Base-by-base conservation (phyloP, 35 echinoderm and acorn worm genomes). In the Stichopus chloronotus region DNA sequence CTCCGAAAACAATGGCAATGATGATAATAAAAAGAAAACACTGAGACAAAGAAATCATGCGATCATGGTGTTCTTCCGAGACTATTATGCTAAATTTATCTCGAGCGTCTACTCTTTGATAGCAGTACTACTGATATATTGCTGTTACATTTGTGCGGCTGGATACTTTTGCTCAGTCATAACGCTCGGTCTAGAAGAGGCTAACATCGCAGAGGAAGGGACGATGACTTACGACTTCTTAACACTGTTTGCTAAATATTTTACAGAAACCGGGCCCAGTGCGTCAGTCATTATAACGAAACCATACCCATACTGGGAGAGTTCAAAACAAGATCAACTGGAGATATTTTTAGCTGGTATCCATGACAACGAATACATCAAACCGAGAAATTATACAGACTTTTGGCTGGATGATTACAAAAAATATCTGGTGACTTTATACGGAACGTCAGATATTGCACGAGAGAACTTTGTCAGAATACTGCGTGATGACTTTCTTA, bases 321-420 rank as follows among this genome's bases (percentile, higher is more conserved):
- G 25, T 9, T 19, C 59, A 8, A 78, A 82, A 8, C 93, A 94
- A 84, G 43, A 81, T 17, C 4, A 90, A 17, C 72, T 96, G 16
- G 93, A 93, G 58, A 57, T 57, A 24, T 57, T 94, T 0, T 58
- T 90, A 10, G 12, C 53, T 58, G 76, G 58, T 81, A 92, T 96
- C 60, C 94, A 98, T 84, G 24, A 13, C 1, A 82, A 77, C 59
- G 9, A 83, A 17, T 72, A 92, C 78, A 52, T 92, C 6, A 85
- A 92, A 22, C 57, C 55, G n/a, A 78, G 90, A 76, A 87, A 81
- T 52, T 81, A 92, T 19, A 94, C 97, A 4, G 93, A 98, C 13
- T 98, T 91, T 57, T 98, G 97, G 97, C 72, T 98, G 53, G 56
- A 91, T n/a, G 88, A 91, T 53, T 98, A 87, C 43, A 65, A 90